These are phyloP conservation scores for Amphiura filiformis DNA, from an alignment of 35 echinoderm and acorn worm species.

Conservation along the genomic window DNA sequence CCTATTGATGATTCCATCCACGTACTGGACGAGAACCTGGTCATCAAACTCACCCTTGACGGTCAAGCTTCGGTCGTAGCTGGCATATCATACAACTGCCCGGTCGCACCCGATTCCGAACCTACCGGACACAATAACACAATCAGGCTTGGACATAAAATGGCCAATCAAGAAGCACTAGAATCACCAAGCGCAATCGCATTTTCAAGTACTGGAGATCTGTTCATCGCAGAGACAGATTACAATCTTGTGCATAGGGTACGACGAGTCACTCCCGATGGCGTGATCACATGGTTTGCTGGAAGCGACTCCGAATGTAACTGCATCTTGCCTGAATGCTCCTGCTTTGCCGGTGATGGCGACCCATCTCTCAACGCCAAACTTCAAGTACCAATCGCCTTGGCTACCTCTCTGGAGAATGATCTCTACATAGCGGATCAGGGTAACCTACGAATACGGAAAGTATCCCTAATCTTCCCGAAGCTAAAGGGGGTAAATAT, in stretches of 20 bases:
- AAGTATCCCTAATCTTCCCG: conserved; percentile 38
- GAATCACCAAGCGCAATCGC: conserved; percentile 63
- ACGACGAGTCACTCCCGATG: conserved; percentile 67
- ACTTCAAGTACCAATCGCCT: conserved; percentile 65
- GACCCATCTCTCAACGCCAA: conserved; percentile 56
- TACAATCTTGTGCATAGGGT: conserved; percentile 59
- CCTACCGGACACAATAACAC: conserved; percentile 11
- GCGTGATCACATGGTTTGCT: conserved; percentile 66
- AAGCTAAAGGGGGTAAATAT: conserved; percentile 34
- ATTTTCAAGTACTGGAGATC: conserved; percentile 67
- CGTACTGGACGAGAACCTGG: conserved; percentile 74
- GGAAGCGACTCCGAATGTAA: conserved; percentile 63
- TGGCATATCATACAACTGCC: conserved; percentile 75
- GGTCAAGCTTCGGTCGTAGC: conserved; percentile 71
- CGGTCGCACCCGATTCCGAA: conserved; percentile 7
- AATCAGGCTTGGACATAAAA: conserved; percentile 24
- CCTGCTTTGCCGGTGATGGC: conserved; percentile 76
- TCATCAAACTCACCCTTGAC: conserved; percentile 64
- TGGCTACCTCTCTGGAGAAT: conserved; percentile 44
- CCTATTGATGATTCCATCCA: conserved; percentile 82
- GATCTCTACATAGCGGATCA: conserved; percentile 81
- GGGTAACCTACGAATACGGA: conserved; percentile 86
- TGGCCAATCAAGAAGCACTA: conserved; percentile 57
- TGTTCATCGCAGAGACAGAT: conserved; percentile 85
- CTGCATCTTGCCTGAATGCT: conserved; percentile 63